A percentile compares a stretch with the other conserved stretches of the same genome.
phyloP scores from a whole-genome alignment of 2,113 vertebrate genomes.

The Nestor notabilis region DNA sequence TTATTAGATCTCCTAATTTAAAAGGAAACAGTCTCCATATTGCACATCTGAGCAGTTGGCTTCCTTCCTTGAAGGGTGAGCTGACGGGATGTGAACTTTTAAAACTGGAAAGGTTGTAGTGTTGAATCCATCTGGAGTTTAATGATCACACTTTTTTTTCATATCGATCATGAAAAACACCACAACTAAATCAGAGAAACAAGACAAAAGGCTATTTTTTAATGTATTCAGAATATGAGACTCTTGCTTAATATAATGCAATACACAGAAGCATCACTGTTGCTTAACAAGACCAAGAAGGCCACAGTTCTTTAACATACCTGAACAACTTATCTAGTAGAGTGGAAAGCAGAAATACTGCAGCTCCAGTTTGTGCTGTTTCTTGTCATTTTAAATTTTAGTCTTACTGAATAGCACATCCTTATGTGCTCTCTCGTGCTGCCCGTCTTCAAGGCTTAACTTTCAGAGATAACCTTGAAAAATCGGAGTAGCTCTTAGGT shows the following conservation, averaged over 20 bases:
- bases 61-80: not conserved
- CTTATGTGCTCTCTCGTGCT: not conserved
- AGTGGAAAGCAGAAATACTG: not conserved
- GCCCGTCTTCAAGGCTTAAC: not conserved
- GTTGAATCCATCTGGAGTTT: not conserved
- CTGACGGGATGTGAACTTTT: not conserved
- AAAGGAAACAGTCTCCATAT: not conserved
- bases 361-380: not conserved
- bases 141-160: not conserved
- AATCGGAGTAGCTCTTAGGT: not conserved
- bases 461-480: not conserved
- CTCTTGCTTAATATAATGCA: not conserved
- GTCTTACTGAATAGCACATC: not conserved
- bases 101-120: not conserved
- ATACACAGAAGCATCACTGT: not conserved
- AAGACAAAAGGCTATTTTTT: not conserved
- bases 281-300: not conserved
- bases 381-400: not conserved
- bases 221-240: not conserved
- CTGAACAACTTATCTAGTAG: accelerated
- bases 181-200: not conserved
- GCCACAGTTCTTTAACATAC: not conserved
- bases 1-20: not conserved
- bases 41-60: not conserved
- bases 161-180: not conserved